Conservation (phyloP, 1,140 invertebrate genomes). For the Onthophagus taurus region DNA sequence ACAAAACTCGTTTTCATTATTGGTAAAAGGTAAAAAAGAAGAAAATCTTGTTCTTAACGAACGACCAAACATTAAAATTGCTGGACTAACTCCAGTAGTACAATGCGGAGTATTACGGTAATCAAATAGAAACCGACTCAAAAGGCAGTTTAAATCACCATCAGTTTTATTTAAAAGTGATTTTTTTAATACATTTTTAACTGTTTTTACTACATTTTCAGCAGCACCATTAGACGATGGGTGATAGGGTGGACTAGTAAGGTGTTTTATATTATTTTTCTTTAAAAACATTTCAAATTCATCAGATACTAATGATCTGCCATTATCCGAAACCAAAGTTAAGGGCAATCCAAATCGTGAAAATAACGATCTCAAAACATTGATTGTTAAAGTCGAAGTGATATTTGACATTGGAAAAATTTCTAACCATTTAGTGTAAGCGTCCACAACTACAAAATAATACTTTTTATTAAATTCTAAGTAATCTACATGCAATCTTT, state of each 20-base stretch:
- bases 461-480: slow-evolving; percentile 20
- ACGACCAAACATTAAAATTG: slow-evolving; percentile 8
- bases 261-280: slow-evolving; percentile 21
- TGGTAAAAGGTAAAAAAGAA: slow-evolving; percentile 1
- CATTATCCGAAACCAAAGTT: slow-evolving; percentile 18
- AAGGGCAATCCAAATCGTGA: slow-evolving; percentile 3
- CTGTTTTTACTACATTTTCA: slow-evolving; percentile 28
- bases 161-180: no score
- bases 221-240: slow-evolving; percentile 24
- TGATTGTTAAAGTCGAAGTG: background rate
- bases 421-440: slow-evolving; percentile 5
- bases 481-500: slow-evolving; percentile 1
- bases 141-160: no score
- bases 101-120: slow-evolving; percentile 5
- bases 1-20: no score
- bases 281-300: slow-evolving; percentile 25
- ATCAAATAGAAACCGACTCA: slow-evolving; percentile 8
- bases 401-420: slow-evolving; percentile 4
- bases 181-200: slow-evolving; percentile 21
- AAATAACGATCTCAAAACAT: slow-evolving; percentile 11
- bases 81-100: slow-evolving; percentile 3
- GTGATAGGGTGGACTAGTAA: slow-evolving; percentile 20
- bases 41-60: slow-evolving; percentile 3
- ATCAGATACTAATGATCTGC: slow-evolving; percentile 18
- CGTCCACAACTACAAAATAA: slow-evolving; percentile 22